Base-by-base conservation (phyloP, 2,888 invertebrate genomes). In the Drosophila birchii region DNA sequence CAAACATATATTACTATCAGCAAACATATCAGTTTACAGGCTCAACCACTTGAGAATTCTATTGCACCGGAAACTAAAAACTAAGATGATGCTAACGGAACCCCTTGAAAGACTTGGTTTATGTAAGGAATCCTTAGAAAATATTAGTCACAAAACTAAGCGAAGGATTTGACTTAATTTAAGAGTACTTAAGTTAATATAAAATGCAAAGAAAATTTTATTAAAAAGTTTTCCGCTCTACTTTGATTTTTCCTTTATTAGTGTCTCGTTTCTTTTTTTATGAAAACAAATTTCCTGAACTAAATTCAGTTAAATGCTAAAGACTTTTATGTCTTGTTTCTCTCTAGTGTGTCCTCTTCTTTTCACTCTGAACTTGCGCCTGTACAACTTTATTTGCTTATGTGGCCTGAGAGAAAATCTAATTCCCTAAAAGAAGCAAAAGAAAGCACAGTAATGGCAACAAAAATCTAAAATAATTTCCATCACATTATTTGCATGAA, bases 401-500 rank as follows among this genome's bases (percentile, higher is more conserved):
- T 49, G 29, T 11, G 18, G 36, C 49, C 54, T 26, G 45, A 32
- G 55, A 51, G 26, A 47, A 66, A 75, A 77, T 74, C 68, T 36
- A 70, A 72, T 81, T 82, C 69, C 18, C 9, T 9, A 39, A 47
- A 41, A 62, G 47, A 56, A 51, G 36, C 51, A 49, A 54, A 38
- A 38, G 47, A 32, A 39, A 67, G 45, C 14, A 29, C 16, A 38
- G 51, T 44, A 53, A 58, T 53, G 32, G 63, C 60, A 61, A 61
- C 41, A 51, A 76, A 66, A 70, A 67, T 63, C 36, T 54, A 72
- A 69, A 79, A 75, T 71, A 80, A 78, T 84, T 81, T 76, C 67
- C 74, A 78, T 86, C 39, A 64, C 68, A 77, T 81, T 85, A 83
- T 83, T 79, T 79, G 49, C 68, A 67, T 60, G 64, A 73, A 67